Conservation (phyloP, 2,797 vertebrate species). For the Scolopax bukidnonensis region DNA sequence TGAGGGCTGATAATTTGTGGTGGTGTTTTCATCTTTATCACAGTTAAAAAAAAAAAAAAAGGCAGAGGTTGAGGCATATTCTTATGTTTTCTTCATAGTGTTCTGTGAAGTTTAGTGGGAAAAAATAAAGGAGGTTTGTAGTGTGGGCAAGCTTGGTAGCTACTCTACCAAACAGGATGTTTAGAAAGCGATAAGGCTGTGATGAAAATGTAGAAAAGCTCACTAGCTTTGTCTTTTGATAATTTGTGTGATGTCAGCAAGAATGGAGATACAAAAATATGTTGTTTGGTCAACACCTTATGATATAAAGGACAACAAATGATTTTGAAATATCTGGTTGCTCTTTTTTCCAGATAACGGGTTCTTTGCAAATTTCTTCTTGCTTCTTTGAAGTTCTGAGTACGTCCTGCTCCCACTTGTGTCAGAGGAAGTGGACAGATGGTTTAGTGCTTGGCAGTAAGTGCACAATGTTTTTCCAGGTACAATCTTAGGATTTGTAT, state of each 20-base stretch:
- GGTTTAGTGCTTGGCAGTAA: neutral
- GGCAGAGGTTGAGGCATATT: neutral
- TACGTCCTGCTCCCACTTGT: fast-evolving
- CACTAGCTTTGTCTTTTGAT: neutral
- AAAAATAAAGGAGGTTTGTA: neutral
- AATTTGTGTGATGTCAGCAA: neutral
- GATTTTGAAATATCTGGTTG: neutral
- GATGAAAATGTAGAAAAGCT: neutral
- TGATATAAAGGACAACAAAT: neutral
- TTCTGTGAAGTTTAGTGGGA: neutral
- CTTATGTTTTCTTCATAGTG: neutral
- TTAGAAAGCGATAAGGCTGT: neutral
- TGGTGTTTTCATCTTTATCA: neutral
- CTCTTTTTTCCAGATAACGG: neutral
- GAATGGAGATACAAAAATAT: neutral
- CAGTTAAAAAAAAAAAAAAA: neutral
- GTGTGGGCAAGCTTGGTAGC: neutral
- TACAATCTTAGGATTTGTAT: neutral
- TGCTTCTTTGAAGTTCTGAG: neutral
- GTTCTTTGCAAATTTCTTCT: neutral
- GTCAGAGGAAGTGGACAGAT: neutral
- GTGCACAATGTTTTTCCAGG: neutral
- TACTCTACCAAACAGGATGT: neutral
- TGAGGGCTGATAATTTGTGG: neutral
- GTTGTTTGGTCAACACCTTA: neutral